Conservation (phyloP, 2,888 invertebrate genomes). For the Ashinkailepas kermadecensis region DNA sequence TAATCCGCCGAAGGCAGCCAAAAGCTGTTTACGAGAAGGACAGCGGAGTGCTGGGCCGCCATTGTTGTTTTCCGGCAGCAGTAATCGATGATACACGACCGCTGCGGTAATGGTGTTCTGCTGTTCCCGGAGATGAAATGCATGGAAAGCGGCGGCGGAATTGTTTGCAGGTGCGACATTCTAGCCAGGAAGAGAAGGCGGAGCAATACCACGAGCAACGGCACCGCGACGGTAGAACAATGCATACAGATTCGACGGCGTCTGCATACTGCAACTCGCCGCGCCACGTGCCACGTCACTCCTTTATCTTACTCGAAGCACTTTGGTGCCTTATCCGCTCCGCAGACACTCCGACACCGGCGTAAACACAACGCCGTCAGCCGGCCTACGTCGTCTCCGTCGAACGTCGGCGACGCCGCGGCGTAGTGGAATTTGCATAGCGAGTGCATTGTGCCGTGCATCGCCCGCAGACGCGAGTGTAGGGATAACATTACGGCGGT, state of each 20-base stretch:
- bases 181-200: neutral
- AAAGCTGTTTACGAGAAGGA: conserved; percentile 4
- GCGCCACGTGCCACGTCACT: neutral
- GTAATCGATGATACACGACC: neutral
- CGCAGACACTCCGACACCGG: neutral
- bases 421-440: neutral
- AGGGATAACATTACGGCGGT: neutral
- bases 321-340: neutral
- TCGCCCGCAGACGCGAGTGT: neutral
- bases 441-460: neutral
- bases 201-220: neutral
- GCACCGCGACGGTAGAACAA: neutral
- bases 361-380: neutral
- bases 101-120: neutral
- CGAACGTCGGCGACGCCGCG: neutral
- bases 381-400: neutral
- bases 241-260: neutral
- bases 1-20: neutral
- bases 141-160: neutral
- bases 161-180: neutral
- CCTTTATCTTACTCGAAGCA: neutral
- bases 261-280: neutral
- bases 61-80: neutral
- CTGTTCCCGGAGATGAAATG: neutral
- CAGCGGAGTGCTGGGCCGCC: neutral